Percentiles rank a stretch among this genome's conserved stretches.
Conservation (phyloP, 2,113 vertebrate genomes). For the Aythya baeri region DNA sequence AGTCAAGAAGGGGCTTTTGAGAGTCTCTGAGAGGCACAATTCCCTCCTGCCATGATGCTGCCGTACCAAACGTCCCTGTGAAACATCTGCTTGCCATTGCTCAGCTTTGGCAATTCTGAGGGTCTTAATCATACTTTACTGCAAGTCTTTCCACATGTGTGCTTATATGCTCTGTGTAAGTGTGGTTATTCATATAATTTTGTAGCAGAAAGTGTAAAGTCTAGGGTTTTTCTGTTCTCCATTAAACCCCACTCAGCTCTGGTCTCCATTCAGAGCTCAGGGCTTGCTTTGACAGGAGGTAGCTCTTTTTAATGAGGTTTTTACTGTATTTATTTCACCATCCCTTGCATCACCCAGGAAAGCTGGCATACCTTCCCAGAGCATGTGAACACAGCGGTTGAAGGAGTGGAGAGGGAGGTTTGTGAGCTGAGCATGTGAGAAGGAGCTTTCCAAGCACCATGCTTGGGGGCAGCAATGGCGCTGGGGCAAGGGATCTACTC, state of each 20-base stretch:
- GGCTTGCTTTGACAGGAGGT: neutral
- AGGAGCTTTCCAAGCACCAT: neutral
- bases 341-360: neutral
- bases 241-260: neutral
- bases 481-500: fast-evolving
- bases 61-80: neutral
- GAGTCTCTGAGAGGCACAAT: neutral
- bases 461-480: fast-evolving
- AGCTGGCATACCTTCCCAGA: neutral
- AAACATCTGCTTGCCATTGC: conserved; percentile 34
- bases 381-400: neutral
- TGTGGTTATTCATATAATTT: neutral
- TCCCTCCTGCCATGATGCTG: neutral
- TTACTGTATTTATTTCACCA: neutral
- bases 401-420: neutral
- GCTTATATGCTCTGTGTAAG: neutral
- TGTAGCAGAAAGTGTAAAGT: neutral
- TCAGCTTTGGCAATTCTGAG: neutral
- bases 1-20: neutral
- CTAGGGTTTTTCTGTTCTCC: neutral
- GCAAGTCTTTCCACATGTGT: conserved; percentile 2
- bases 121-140: conserved; percentile 22
- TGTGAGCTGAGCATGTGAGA: neutral
- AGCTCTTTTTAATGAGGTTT: neutral
- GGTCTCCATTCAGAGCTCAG: neutral